Evolutionary conservation across 2,888 invertebrate species (phyloP).

Genomic region (Abscondita cerata): DNA sequence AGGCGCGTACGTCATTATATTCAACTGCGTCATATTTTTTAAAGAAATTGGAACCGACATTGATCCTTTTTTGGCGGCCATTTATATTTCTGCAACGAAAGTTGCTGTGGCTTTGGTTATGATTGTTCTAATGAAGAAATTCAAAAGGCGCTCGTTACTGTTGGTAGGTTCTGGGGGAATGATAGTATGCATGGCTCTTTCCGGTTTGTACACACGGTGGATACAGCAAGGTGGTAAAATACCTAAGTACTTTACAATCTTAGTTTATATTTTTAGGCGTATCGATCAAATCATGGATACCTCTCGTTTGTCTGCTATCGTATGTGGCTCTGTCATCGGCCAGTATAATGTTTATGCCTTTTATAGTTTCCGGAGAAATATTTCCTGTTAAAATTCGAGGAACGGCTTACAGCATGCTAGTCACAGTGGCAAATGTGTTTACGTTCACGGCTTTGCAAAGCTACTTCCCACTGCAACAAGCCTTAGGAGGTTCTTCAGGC

Average conservation of each 20-base stretch:
- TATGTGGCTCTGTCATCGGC: slow-evolving; percentile 68
- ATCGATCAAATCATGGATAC: slow-evolving; percentile 57
- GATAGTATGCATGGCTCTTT: slow-evolving; percentile 62
- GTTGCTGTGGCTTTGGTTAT: slow-evolving; percentile 64
- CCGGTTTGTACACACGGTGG: slow-evolving; percentile 61
- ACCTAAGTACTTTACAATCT: not conserved
- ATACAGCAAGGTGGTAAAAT: slow-evolving; percentile 40
- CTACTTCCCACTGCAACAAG: slow-evolving; percentile 54
- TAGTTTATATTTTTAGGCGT: slow-evolving; percentile 47
- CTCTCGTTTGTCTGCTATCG: slow-evolving; percentile 61
- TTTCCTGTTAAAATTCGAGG: slow-evolving; percentile 68
- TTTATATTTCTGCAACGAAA: slow-evolving; percentile 61
- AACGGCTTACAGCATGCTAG: slow-evolving; percentile 65
- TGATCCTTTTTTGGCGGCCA: slow-evolving; percentile 49
- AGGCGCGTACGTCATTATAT: slow-evolving; percentile 67
- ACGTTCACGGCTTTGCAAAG: slow-evolving; percentile 66
- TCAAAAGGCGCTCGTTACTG: slow-evolving; percentile 61
- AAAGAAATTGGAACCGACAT: slow-evolving; percentile 44
- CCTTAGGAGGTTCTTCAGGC: slow-evolving; percentile 60
- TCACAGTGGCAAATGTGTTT: slow-evolving; percentile 64
- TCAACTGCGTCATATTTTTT: slow-evolving; percentile 67
- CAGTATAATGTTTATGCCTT: slow-evolving; percentile 66
- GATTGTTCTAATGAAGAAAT: slow-evolving; percentile 61
- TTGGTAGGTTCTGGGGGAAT: slow-evolving; percentile 62
- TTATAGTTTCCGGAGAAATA: slow-evolving; percentile 71